A percentile compares a stretch with the other conserved stretches of the same genome.
phyloP scores from a whole-genome alignment of 2,888 invertebrate species.

The Heliconius cydno region DNA sequence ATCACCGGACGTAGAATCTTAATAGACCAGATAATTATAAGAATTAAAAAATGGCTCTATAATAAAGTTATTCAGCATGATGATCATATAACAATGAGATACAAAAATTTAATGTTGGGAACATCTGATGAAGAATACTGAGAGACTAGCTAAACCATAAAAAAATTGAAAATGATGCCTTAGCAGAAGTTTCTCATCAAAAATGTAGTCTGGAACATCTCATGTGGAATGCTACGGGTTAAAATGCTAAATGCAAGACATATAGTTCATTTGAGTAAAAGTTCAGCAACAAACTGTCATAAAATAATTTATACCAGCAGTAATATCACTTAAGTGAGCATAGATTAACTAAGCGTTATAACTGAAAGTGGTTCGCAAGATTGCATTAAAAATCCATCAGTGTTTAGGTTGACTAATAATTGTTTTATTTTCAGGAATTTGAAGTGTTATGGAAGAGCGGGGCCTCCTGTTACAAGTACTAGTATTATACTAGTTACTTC shows the following conservation, averaged over 20 bases:
- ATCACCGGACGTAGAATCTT: background rate
- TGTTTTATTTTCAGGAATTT: conserved; percentile 2
- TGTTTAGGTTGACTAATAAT: background rate
- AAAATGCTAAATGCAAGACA: background rate
- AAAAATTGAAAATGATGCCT: no score
- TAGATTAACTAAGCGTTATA: background rate
- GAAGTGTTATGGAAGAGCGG: no score
- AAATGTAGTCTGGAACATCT: background rate
- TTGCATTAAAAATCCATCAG: background rate
- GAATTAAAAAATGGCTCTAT: background rate
- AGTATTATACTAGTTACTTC: no score
- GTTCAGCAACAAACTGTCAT: background rate
- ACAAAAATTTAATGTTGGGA: background rate
- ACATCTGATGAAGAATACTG: no score
- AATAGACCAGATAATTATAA: background rate
- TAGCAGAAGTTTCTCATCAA: no score
- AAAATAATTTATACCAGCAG: background rate
- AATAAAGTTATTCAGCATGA: background rate
- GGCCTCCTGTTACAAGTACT: no score
- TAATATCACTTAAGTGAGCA: background rate
- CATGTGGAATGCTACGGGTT: background rate
- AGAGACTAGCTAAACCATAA: no score
- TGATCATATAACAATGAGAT: background rate
- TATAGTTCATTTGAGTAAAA: background rate
- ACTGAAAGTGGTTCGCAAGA: background rate